Percentiles rank a stretch among this genome's conserved stretches.
phyloP scores from a whole-genome alignment of 2,113 vertebrate species.

The Candoia aspera region DNA sequence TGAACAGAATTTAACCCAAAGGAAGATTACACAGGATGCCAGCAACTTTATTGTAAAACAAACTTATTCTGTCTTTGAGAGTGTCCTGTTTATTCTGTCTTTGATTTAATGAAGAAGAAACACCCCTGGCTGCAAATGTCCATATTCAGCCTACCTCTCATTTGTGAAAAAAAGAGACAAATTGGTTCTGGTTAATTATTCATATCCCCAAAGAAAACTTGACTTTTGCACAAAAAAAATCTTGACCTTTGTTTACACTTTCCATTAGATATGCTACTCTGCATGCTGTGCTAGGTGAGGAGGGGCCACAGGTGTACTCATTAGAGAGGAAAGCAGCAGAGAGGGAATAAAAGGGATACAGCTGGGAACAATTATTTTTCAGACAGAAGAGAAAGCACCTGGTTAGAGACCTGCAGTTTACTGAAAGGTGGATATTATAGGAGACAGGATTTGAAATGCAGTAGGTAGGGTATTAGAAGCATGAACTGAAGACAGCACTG shows the following conservation, averaged over 20 bases:
- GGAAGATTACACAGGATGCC: neutral
- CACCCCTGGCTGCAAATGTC: neutral
- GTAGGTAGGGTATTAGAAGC: neutral
- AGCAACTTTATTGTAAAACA: neutral
- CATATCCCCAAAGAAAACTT: constrained; percentile 2
- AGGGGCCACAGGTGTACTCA: neutral
- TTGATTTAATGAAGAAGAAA: neutral
- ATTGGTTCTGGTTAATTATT: constrained; percentile 23
- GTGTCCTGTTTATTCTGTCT: neutral
- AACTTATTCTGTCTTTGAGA: neutral
- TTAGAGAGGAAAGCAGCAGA: neutral
- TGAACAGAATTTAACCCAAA: neutral
- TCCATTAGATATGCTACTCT: neutral
- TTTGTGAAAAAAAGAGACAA: neutral
- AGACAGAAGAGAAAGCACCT: constrained; percentile 15
- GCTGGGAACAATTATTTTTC: constrained; percentile 23
- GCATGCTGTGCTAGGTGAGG: neutral
- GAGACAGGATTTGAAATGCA: neutral
- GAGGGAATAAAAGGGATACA: constrained; percentile 2
- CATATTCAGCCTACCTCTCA: neutral
- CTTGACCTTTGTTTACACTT: neutral
- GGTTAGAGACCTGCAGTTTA: neutral
- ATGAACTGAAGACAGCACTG: neutral
- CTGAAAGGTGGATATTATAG: neutral
- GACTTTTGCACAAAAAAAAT: neutral